Evolutionary conservation across 2,888 invertebrate species (phyloP).

Genomic region (Ceramica pisi): DNA sequence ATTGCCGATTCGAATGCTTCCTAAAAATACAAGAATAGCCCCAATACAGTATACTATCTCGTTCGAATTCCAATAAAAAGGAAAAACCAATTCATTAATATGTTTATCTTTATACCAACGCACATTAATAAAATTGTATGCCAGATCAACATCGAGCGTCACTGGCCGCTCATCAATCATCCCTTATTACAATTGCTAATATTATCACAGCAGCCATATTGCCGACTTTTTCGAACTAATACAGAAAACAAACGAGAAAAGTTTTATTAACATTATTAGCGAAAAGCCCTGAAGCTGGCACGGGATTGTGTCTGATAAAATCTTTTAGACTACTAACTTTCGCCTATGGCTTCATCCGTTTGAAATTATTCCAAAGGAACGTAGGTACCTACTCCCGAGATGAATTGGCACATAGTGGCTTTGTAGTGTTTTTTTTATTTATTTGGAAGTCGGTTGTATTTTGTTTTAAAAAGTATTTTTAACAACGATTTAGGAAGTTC

Average conservation of each 20-base stretch:
- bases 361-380: too few relatives aligned
- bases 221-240: slow-evolving; percentile 46
- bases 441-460: too few relatives aligned
- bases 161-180: slow-evolving; percentile 51
- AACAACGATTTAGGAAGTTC: slow-evolving; percentile 19
- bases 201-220: slow-evolving; percentile 42
- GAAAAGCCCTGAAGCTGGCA: slow-evolving; percentile 12
- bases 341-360: too few relatives aligned
- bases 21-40: too few relatives aligned
- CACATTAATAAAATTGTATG: slow-evolving; percentile 36
- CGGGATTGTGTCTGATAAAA: slow-evolving; percentile 44
- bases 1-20: too few relatives aligned
- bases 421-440: too few relatives aligned
- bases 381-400: too few relatives aligned
- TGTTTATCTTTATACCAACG: neutral
- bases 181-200: slow-evolving; percentile 33
- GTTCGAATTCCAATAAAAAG: neutral
- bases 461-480: too few relatives aligned
- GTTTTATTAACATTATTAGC: slow-evolving; percentile 71
- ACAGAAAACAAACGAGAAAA: slow-evolving; percentile 69
- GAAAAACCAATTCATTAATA: slow-evolving; percentile 21
- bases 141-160: slow-evolving; percentile 26
- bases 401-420: too few relatives aligned
- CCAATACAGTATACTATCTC: too few relatives aligned
- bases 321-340: slow-evolving; percentile 15